Evolutionary conservation across 2,113 vertebrate species (phyloP).

Genomic region (Rousettus leschenaultii): DNA sequence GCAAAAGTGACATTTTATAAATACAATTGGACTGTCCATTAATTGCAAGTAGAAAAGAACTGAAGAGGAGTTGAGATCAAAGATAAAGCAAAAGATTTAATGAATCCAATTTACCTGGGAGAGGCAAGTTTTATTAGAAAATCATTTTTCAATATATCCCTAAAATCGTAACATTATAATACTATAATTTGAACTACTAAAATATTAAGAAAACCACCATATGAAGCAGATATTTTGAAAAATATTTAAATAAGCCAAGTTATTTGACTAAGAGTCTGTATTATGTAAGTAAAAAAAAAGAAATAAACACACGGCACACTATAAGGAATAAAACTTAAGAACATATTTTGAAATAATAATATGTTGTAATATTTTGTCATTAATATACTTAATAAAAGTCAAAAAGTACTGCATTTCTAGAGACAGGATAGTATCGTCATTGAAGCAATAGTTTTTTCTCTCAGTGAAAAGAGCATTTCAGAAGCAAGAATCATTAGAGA

Average conservation of each 20-base stretch:
- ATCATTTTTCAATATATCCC: not conserved
- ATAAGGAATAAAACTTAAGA: not conserved
- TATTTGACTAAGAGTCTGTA: not conserved
- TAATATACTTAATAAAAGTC: not conserved
- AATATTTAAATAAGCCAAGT: conserved; percentile 29
- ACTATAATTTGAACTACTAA: not conserved
- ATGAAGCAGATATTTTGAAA: not conserved
- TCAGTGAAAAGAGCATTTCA: not conserved
- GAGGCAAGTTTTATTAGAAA: not conserved
- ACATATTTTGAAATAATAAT: not conserved
- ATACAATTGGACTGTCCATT: not conserved
- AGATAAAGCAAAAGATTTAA: conserved; percentile 18
- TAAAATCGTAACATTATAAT: not conserved
- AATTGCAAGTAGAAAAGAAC: not conserved
- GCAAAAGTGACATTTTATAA: not conserved
- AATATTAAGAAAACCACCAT: not conserved
- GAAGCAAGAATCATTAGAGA: not conserved
- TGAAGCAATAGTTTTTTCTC: not conserved
- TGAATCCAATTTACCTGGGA: not conserved
- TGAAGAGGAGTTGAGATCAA: not conserved
- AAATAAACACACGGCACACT: not conserved
- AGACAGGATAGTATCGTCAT: not conserved
- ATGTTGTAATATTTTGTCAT: not conserved
- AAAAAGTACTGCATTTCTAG: not conserved
- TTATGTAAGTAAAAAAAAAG: not conserved